phyloP scores from a whole-genome alignment of 2,797 vertebrate species.

The Tamandua tetradactyla region DNA sequence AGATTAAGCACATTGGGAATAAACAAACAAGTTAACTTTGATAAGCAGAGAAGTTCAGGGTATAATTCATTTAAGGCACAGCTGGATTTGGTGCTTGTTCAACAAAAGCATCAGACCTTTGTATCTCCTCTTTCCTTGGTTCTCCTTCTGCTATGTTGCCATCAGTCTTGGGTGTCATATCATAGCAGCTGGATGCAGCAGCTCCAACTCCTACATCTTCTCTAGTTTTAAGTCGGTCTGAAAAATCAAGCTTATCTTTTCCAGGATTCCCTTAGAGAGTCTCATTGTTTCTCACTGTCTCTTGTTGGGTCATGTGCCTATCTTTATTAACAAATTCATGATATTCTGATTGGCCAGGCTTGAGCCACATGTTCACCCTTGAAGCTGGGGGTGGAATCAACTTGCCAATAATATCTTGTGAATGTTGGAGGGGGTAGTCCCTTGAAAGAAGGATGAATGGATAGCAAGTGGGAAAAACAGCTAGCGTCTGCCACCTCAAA shows the following conservation, averaged over 20 bases:
- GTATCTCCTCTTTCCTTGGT: neutral
- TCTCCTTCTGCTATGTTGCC: neutral
- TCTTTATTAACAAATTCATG: neutral
- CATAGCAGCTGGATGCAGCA: neutral
- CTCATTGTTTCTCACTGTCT: neutral
- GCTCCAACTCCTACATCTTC: neutral
- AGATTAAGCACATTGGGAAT: neutral
- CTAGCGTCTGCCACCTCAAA: neutral
- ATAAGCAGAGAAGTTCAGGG: too few species aligned
- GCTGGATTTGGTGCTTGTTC: neutral
- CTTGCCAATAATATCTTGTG: neutral
- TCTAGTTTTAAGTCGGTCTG: constrained; percentile 9
- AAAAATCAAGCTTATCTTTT: neutral
- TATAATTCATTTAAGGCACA: neutral
- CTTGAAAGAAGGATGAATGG: neutral
- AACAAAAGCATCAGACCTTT: neutral
- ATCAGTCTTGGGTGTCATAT: neutral
- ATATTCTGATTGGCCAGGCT: neutral
- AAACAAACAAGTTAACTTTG: too few species aligned
- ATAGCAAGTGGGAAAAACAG: neutral
- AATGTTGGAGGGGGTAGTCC: neutral
- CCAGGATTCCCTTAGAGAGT: neutral
- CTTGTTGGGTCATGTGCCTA: neutral
- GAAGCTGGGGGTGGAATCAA: neutral
- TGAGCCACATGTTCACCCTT: neutral